phyloP scores from a whole-genome alignment of 2,888 invertebrate species.

The Watsonalla binaria region DNA sequence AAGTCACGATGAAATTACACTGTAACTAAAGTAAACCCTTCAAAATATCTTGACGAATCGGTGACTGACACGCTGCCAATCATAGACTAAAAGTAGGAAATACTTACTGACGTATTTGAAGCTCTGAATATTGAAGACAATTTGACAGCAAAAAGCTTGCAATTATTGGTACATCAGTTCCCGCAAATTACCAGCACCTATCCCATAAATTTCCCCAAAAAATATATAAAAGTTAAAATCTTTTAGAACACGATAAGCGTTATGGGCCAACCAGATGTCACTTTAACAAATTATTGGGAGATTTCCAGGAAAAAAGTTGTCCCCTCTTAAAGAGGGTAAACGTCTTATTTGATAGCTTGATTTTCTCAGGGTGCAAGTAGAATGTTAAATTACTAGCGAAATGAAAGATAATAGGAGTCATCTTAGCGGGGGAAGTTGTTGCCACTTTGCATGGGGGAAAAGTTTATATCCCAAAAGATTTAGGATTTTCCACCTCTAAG shows the following conservation, averaged over 20 bases:
- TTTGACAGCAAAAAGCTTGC: not conserved
- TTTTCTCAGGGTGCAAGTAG: constrained; percentile 63
- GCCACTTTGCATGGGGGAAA: constrained; percentile 57
- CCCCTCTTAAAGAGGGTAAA: constrained; percentile 55
- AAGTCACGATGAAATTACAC: too few relatives aligned
- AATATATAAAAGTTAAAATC: constrained; percentile 43
- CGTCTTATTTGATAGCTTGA: constrained; percentile 74
- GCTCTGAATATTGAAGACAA: not conserved
- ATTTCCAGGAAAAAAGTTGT: constrained; percentile 71
- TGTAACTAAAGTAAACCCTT: too few relatives aligned
- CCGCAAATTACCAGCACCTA: constrained; percentile 12
- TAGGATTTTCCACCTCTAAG: constrained; percentile 55
- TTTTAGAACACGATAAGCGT: constrained; percentile 71
- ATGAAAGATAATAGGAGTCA: constrained; percentile 76
- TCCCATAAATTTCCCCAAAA: constrained; percentile 22
- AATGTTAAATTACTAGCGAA: constrained; percentile 76
- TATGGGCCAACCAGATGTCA: constrained; percentile 73
- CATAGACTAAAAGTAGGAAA: too few relatives aligned
- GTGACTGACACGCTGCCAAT: too few relatives aligned
- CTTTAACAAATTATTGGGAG: constrained; percentile 76
- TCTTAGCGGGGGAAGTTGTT: constrained; percentile 57
- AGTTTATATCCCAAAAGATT: constrained; percentile 69
- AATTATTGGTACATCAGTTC: constrained; percentile 24
- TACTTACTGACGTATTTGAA: too few relatives aligned
- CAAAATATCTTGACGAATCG: too few relatives aligned